Evolutionary conservation across 2,113 vertebrate genomes (phyloP), one percentile per base, ranked within the genome.

Genomic region (Ancistrus triradiatus): DNA sequence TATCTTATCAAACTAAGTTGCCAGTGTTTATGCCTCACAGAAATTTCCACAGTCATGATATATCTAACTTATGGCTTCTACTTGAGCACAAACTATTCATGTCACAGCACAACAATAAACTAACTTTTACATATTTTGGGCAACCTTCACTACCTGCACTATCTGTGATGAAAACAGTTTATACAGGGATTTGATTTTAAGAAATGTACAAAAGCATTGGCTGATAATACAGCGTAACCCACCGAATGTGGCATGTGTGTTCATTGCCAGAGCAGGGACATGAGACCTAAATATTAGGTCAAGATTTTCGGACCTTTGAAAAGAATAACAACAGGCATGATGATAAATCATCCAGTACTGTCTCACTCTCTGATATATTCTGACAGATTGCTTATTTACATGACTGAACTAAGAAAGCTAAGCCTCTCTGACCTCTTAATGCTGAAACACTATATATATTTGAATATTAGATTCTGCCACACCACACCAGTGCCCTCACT

Each of bases 361-460:
- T 21, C 24, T 62, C 35, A 43, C 11, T 14, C 1, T 64, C 35
- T 64, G 52, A 46, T 64, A 46, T 64, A 48, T 6, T 11, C 47
- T 63, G 60, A 44, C 49, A 64, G 53, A 55, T 59, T 37, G 43
- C 47, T 61, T 69, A 64, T 67, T 72, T 72, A 51, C 40, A 62
- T 51, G 58, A 35, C 62, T 37, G 19, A 22, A 61, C 19, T 31
- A 25, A 28, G 28, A 21, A 7, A 11, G 27, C 31, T 22, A 55
- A 46, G 15, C 28, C 37, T 10, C 24, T 3, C 3, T 51, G 24
- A 55, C 22, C 22, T 56, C 31, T 38, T 13, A 42, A 25, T 27
- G 42, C 25, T 67, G n/a, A 25, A 37, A 21, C 5, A 11, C 21
- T 59, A 13, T 63, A 42, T 59, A 52, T 59, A 48, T 50, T n/a